These are phyloP conservation scores for Alectoris magna DNA, from an alignment of 2,797 vertebrate genomes.

Conservation along the genomic window DNA sequence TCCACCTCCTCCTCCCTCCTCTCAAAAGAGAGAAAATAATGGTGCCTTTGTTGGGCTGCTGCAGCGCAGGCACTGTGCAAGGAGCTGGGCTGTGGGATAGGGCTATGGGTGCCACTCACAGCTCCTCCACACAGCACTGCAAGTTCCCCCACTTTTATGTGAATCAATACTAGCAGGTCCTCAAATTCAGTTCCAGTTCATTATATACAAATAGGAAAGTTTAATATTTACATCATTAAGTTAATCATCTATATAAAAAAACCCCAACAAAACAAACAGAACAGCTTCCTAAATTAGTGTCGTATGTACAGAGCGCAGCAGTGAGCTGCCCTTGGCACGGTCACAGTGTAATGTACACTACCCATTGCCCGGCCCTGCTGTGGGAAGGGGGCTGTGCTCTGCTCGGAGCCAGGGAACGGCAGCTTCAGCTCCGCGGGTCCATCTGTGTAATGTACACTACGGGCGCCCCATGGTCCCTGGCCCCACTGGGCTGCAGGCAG, in stretches of 20 bases:
- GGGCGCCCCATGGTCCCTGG: neutral
- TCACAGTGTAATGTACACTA: conserved; percentile 78
- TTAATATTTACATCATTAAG: conserved; percentile 81
- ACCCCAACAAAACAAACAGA: neutral
- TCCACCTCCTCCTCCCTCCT: neutral
- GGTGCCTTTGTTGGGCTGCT: conserved; percentile 48
- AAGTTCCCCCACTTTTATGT: conserved; percentile 70
- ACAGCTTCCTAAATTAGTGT: conserved; percentile 62
- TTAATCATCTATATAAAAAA: conserved; percentile 78
- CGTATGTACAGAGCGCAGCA: conserved; percentile 42
- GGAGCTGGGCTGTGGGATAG: neutral
- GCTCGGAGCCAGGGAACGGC: neutral
- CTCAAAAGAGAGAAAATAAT: conserved; percentile 51
- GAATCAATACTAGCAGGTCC: conserved; percentile 78
- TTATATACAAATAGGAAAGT: conserved; percentile 66
- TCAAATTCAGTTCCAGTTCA: neutral
- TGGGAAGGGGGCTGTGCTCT: neutral
- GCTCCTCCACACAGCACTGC: no score
- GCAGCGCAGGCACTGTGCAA: neutral
- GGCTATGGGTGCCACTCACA: conserved; percentile 11
- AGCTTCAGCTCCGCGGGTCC: neutral
- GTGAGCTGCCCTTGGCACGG: conserved; percentile 52
- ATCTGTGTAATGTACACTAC: conserved; percentile 47
- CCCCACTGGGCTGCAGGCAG: no score
- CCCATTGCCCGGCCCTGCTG: neutral